Base-by-base conservation (phyloP, 2,113 vertebrate genomes). In the Lasiurus cinereus region DNA sequence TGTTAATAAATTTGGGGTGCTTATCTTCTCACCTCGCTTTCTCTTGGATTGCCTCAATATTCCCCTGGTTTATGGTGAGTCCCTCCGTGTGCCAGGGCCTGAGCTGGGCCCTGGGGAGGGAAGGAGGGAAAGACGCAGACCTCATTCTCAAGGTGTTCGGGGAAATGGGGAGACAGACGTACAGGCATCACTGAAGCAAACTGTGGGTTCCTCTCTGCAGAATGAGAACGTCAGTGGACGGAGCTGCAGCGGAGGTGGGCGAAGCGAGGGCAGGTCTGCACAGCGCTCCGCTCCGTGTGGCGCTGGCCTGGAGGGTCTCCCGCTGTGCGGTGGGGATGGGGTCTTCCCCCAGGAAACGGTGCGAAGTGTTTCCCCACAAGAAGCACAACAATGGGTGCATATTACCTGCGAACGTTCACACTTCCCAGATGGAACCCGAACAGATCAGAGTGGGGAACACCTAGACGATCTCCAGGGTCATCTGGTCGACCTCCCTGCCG, bases 191-290 rank as follows among this genome's bases (percentile, higher is more conserved):
- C 1, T 0, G 24, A 77, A 14, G 19, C 15, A 27, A 36, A 12
- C 1, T 5, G 14, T 8, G 31, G 15, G 56, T 5, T 24, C 64
- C 33, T 36, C 19, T 29, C 43, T 22, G 67, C 14, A 18, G 6
- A 36, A 22, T 27, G 46, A 19, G 14, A 4, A 11, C 3, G 2
- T 1, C 50, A 4, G 66, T 8, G 27, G 67, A 2, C 4, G 13
- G 9, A 5, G 11, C n/a, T 21, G 54, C 4, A 29, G 36, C 0
- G 0, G 2, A 7, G n/a, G 56, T 46, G 31, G 67, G 67, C 8
- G 0, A 3, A 6, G 8, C 3, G 31, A 1, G 0, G 0, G 3
- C 19, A 4, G 13, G 14, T 33, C n/a, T 1, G 9, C 4, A 0
- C 21, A 13, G 15, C 21, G 2, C 43, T 13, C 12, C 48, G 43